Percentiles rank a stretch among this genome's conserved stretches.
Evolutionary conservation across 2,797 vertebrate species (phyloP).

Genomic region (Esox masquinongy): DNA sequence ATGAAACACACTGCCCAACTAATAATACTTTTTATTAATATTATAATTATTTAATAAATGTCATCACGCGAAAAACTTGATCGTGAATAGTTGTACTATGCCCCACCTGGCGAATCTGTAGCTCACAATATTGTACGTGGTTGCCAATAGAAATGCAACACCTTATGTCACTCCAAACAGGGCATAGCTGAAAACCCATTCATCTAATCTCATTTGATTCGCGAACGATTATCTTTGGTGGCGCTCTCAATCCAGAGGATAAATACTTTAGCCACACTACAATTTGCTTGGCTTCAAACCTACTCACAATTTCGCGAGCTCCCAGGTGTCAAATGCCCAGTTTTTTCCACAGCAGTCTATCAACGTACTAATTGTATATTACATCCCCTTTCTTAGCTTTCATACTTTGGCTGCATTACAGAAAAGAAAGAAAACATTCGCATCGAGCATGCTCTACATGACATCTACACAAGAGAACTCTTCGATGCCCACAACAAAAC

Average conservation of each 20-base stretch:
- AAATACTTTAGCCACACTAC: neutral
- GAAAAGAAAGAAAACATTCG: neutral
- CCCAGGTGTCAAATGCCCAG: neutral
- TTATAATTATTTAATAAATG: neutral
- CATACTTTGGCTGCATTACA: neutral
- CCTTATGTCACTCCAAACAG: neutral
- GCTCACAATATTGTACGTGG: neutral
- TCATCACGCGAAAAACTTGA: conserved; percentile 17
- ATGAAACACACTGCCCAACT: conserved; percentile 24
- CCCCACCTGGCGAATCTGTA: neutral
- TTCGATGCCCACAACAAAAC: neutral
- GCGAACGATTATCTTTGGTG: neutral
- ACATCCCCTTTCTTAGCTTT: neutral
- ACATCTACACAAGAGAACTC: neutral
- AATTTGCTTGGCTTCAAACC: neutral
- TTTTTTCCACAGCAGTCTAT: conserved; percentile 20
- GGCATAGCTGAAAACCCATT: neutral
- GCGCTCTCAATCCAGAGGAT: neutral
- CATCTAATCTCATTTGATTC: neutral
- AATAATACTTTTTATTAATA: neutral
- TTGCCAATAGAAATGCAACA: too few relatives aligned
- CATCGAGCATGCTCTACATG: neutral
- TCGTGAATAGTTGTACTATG: neutral
- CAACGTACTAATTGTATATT: conserved; percentile 27
- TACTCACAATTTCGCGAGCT: conserved; percentile 17